Percentiles rank a stretch among this genome's conserved stretches.
These are phyloP conservation scores for Cryptomyrus ogoouensis DNA, from an alignment of 2,113 vertebrate species.

Conservation along the genomic window DNA sequence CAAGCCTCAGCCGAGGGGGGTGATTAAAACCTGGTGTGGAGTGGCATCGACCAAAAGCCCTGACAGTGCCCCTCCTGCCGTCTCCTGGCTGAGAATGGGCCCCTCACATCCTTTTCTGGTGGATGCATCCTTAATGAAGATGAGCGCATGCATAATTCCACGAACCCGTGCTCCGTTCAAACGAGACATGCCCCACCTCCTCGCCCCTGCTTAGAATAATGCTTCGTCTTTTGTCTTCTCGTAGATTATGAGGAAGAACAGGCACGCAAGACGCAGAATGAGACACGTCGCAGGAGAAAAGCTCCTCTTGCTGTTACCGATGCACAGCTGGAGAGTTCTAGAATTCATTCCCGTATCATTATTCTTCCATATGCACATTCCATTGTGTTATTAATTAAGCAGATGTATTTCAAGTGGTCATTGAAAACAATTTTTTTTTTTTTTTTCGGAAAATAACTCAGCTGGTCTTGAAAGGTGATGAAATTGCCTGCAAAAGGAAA, in stretches of 20 bases:
- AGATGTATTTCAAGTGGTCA: neutral
- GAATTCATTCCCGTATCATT: neutral
- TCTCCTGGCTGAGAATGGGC: slow-evolving; percentile 22
- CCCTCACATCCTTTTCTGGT: slow-evolving; percentile 27
- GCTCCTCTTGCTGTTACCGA: neutral
- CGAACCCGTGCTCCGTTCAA: slow-evolving; percentile 19
- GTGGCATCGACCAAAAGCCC: slow-evolving; percentile 24
- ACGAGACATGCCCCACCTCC: slow-evolving; percentile 16
- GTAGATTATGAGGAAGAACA: neutral
- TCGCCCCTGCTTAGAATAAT: neutral
- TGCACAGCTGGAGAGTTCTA: neutral
- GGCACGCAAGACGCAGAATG: neutral
- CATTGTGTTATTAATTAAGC: neutral
- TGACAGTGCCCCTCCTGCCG: slow-evolving; percentile 20
- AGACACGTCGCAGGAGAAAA: neutral
- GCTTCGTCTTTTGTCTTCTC: neutral
- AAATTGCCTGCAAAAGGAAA: slow-evolving; percentile 28
- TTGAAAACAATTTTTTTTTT: neutral
- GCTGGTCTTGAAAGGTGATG: slow-evolving; percentile 21
- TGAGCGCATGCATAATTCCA: slow-evolving; percentile 29
- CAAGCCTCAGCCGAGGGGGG: slow-evolving; percentile 23
- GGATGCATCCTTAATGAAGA: slow-evolving; percentile 37
- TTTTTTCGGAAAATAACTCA: slow-evolving; percentile 1
- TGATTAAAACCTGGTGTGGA: slow-evolving; percentile 40
- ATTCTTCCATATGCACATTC: neutral